Evolutionary conservation across 2,888 invertebrate genomes (phyloP).

Genomic region (Cheilosia vernalis): DNA sequence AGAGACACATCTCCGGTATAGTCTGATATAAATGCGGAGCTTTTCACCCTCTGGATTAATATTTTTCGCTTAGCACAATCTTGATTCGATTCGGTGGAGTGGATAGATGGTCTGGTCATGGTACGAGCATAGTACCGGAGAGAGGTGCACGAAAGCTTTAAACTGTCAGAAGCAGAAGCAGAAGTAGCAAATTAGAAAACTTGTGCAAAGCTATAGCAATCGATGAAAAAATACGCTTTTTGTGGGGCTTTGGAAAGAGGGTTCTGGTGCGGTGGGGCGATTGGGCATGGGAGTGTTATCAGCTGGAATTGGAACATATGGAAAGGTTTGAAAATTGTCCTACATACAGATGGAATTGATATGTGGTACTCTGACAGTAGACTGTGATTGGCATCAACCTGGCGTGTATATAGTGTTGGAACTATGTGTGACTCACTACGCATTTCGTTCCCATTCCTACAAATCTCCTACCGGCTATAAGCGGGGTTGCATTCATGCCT

Average conservation of each 20-base stretch:
- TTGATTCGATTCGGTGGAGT: constrained; percentile 1
- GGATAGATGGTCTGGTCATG: neutral
- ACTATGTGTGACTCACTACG: too few relatives aligned
- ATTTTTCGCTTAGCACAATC: constrained; percentile 23
- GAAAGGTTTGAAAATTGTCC: neutral
- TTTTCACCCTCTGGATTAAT: constrained; percentile 55
- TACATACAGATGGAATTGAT: neutral
- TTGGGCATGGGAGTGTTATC: constrained; percentile 23
- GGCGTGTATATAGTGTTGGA: too few relatives aligned
- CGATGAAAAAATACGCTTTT: constrained; percentile 32
- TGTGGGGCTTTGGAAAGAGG: neutral
- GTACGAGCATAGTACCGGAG: neutral
- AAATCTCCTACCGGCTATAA: too few relatives aligned
- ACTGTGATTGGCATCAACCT: too few relatives aligned
- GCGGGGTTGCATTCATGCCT: too few relatives aligned
- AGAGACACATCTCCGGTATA: constrained; percentile 44
- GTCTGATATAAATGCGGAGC: constrained; percentile 18
- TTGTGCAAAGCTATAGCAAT: constrained; percentile 25
- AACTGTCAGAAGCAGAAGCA: constrained; percentile 6
- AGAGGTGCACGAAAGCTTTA: constrained; percentile 34
- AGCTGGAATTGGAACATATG: constrained; percentile 35
- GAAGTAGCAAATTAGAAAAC: constrained; percentile 1
- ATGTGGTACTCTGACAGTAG: too few relatives aligned
- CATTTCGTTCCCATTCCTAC: too few relatives aligned
- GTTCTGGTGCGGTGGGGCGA: too few relatives aligned